These are phyloP conservation scores for Trissonchulus latispiculum DNA, from an alignment of 2,888 invertebrate genomes.

Conservation along the genomic window DNA sequence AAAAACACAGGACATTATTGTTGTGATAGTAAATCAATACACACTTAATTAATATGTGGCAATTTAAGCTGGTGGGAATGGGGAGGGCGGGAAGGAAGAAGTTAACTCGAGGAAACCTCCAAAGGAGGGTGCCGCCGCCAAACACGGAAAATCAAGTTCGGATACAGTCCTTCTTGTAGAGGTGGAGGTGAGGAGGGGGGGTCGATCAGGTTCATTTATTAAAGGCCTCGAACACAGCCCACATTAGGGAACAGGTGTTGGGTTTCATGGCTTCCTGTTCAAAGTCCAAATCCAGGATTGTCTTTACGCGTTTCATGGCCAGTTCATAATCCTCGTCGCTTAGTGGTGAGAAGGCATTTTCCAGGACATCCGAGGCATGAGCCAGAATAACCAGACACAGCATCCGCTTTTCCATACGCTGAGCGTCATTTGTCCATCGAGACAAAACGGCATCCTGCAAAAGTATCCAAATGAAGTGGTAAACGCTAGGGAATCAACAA, in stretches of 20 bases:
- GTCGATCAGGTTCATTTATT: conserved; percentile 83
- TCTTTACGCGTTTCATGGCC: conserved; percentile 91
- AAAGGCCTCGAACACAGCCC: conserved; percentile 97
- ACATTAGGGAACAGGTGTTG: conserved; percentile 65
- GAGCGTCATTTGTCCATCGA: conserved; percentile 91
- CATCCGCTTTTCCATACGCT: conserved; percentile 89
- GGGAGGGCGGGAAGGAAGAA: no score
- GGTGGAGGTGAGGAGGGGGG: no score
- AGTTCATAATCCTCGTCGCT: conserved; percentile 53
- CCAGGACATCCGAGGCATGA: conserved; percentile 94
- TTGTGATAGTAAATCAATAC: no score
- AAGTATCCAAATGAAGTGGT: no score
- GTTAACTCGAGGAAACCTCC: no score
- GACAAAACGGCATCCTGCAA: conserved; percentile 89
- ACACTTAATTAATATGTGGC: no score
- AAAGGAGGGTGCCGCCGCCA: no score
- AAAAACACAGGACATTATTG: no score
- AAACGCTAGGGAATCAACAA: no score
- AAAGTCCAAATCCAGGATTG: conserved; percentile 88
- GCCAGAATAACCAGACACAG: conserved; percentile 86
- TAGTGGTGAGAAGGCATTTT: conserved; percentile 96
- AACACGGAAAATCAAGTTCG: no score
- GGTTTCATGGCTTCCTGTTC: conserved; percentile 82
- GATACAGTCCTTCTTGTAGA: no score
- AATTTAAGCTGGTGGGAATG: no score